Evolutionary conservation across 1,140 invertebrate genomes (phyloP).

Genomic region (Drosophila hydei): DNA sequence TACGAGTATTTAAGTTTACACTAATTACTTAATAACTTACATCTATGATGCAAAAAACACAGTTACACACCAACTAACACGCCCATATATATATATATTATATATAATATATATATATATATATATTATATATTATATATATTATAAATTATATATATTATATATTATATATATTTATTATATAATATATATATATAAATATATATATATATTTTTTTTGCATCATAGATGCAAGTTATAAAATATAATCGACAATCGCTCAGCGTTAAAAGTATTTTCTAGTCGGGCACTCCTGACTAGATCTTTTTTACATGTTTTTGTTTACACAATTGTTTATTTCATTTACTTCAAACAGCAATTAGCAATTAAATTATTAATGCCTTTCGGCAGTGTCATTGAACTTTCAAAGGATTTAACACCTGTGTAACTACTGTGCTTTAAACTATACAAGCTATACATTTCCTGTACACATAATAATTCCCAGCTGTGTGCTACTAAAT

Average conservation of each 20-base stretch:
- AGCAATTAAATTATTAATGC: constrained; percentile 23
- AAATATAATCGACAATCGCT: too few species aligned
- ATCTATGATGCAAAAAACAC: too few species aligned
- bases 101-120: too few species aligned
- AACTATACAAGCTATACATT: constrained; percentile 12
- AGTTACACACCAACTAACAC: too few species aligned
- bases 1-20: too few species aligned
- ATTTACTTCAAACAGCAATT: constrained; percentile 34
- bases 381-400: constrained; percentile 37
- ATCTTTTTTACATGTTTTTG: constrained; percentile 1
- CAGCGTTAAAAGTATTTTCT: constrained; percentile 31
- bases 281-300: too few species aligned
- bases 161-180: too few species aligned
- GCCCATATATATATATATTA: too few species aligned
- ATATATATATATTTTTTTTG: not conserved
- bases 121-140: too few species aligned
- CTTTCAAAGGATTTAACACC: constrained; percentile 10
- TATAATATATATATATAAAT: not conserved
- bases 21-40: too few species aligned
- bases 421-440: constrained; percentile 11
- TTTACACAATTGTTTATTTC: constrained; percentile 17
- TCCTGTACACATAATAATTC: constrained; percentile 7
- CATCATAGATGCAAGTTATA: too few species aligned
- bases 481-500: constrained; percentile 6
- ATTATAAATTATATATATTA: too few species aligned